Evolutionary conservation across 2,797 vertebrate genomes (phyloP), one percentile per base, ranked within the genome.

Genomic region (Syngnathus rostellatus): DNA sequence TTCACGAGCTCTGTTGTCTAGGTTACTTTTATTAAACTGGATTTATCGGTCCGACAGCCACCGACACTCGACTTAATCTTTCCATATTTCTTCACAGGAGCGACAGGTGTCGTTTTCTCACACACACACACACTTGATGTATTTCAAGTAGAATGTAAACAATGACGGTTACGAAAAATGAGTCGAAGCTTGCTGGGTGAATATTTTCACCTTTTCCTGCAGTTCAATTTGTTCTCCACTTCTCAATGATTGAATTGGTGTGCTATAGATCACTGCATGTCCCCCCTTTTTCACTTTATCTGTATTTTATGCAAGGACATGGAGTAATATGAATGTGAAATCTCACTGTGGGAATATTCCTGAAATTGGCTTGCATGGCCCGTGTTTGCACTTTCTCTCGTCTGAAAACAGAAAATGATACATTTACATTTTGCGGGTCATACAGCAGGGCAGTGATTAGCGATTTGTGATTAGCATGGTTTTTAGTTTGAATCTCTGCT

Each of bases 121-220:
- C 69, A 39, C 69, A 80, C 79, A 82, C 69, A 39, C 69, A 80
- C 79, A 82, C 75, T 51, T 21, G 63, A 75, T 68, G 71, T 79
- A 88, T 72, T 94, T 94, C 91, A 94, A 94, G 94, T 93, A 93
- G 80, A 83, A 89, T 89, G 90, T 93, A 94, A 95, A 94, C 92
- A 89, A 84, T 54, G 68, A 85, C 84, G 82, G 68, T 67, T 41
- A 57, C 45, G 50, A 63, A 67, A 59, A 86, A 84, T 78, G 72
- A 78, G 82, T 80, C 65, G 75, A 59, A 12, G n/a, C 43, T 77
- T 65, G 58, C 64, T 67, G 70, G 62, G 12, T 82, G 76, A 77
- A 87, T 85, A 79, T 85, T 88, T 83, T 84, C 73, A 77, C 81
- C 72, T 81, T 71, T 78, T 74, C 73, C 68, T 71, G 75, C 77